A percentile compares a stretch with the other conserved stretches of the same genome.
These are phyloP conservation scores for Neotragus pygmaeus DNA, from an alignment of 2,113 vertebrate species.

Conservation along the genomic window DNA sequence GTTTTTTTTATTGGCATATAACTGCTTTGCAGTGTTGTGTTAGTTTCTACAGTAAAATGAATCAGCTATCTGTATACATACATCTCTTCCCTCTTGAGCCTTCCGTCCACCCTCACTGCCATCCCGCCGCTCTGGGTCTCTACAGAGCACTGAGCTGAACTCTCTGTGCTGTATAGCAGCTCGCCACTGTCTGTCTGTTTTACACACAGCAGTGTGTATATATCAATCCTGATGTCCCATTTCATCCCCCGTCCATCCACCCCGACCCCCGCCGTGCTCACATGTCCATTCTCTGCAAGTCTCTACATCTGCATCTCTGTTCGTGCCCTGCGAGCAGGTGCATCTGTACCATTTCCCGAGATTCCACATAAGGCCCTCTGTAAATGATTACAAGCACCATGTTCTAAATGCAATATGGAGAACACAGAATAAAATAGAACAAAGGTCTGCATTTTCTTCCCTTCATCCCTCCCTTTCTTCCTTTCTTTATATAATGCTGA, in stretches of 20 bases:
- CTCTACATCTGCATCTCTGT: not conserved
- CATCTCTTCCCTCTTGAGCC: not conserved
- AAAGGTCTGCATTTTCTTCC: not conserved
- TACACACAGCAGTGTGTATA: not conserved
- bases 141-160: not conserved
- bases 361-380: not conserved
- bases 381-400: not conserved
- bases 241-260: not conserved
- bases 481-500: not conserved
- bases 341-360: not conserved
- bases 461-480: too few relatives aligned
- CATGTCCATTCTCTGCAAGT: not conserved
- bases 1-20: not conserved
- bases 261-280: accelerated
- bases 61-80: not conserved
- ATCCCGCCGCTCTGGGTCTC: not conserved
- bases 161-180: not conserved
- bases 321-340: not conserved
- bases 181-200: not conserved
- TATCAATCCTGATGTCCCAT: not conserved
- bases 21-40: not conserved
- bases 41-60: not conserved
- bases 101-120: not conserved
- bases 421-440: not conserved
- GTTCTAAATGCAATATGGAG: not conserved